A percentile compares a stretch with the other conserved stretches of the same genome.
phyloP scores from a whole-genome alignment of 2,113 vertebrate genomes.

The Rhinopomastus cyanomelas region DNA sequence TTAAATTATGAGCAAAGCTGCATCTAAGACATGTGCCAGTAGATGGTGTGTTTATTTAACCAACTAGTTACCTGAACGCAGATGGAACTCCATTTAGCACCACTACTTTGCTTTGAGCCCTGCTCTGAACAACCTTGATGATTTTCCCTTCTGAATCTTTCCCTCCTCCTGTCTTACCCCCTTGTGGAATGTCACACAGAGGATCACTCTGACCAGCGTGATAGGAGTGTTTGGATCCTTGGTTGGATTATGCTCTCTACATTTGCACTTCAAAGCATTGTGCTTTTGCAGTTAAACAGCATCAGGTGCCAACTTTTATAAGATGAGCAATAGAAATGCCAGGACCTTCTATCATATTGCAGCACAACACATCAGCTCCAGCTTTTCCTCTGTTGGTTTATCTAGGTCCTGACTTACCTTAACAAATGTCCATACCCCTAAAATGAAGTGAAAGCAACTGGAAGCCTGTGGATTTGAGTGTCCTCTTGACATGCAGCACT shows the following conservation, averaged over 20 bases:
- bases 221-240: neutral
- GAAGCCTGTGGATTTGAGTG: neutral
- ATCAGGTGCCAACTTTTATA: neutral
- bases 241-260: neutral
- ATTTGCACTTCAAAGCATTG: conserved; percentile 28
- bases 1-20: conserved; percentile 13
- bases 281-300: neutral
- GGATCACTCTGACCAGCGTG: conserved; percentile 6
- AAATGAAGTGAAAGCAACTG: neutral
- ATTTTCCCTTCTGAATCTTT: neutral
- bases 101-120: neutral
- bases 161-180: neutral
- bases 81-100: neutral
- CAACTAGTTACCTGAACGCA: neutral
- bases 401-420: neutral
- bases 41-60: conserved; percentile 54
- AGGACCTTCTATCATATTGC: neutral
- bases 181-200: neutral
- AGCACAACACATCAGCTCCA: neutral
- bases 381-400: neutral
- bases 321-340: neutral
- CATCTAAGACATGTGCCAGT: conserved; percentile 21
- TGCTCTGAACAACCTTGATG: neutral
- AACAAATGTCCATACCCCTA: neutral
- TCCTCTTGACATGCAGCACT: neutral